Evolutionary conservation across 2,888 invertebrate genomes (phyloP).

Genomic region (Sinodicranocentrus sp.): DNA sequence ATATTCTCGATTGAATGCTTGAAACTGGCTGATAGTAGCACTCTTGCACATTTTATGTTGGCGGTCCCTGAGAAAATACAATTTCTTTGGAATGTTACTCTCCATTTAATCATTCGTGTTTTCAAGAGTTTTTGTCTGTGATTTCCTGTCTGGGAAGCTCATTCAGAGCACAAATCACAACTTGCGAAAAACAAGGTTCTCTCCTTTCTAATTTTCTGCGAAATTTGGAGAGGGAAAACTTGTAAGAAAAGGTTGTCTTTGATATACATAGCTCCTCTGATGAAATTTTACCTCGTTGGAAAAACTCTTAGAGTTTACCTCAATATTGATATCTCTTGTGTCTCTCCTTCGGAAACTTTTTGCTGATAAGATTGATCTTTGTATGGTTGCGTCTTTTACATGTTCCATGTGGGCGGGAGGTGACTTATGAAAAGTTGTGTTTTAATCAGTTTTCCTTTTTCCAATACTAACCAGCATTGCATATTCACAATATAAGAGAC

Average conservation of each 20-base stretch:
- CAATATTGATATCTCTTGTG: not conserved
- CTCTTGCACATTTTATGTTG: too few species aligned
- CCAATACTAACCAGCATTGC: too few species aligned
- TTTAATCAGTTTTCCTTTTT: not conserved
- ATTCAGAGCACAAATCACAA: conserved; percentile 19
- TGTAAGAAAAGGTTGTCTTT: not conserved
- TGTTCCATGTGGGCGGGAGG: too few species aligned
- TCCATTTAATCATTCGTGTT: not conserved
- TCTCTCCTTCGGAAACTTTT: not conserved
- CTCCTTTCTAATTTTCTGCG: conserved; percentile 7
- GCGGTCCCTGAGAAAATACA: not conserved
- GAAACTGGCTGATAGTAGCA: too few species aligned
- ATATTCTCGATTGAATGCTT: too few species aligned
- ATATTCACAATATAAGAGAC: too few species aligned
- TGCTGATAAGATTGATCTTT: conserved; percentile 21
- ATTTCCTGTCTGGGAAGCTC: not conserved
- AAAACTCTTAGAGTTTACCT: not conserved
- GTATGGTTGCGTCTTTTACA: too few species aligned
- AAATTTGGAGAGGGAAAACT: not conserved
- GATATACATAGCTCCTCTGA: not conserved
- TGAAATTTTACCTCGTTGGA: not conserved
- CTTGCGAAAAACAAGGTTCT: conserved; percentile 19
- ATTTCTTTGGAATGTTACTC: not conserved
- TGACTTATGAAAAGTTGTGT: not conserved
- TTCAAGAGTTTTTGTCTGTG: not conserved